These are phyloP conservation scores for Anguilla anguilla DNA, from an alignment of 2,797 vertebrate genomes.

Conservation along the genomic window DNA sequence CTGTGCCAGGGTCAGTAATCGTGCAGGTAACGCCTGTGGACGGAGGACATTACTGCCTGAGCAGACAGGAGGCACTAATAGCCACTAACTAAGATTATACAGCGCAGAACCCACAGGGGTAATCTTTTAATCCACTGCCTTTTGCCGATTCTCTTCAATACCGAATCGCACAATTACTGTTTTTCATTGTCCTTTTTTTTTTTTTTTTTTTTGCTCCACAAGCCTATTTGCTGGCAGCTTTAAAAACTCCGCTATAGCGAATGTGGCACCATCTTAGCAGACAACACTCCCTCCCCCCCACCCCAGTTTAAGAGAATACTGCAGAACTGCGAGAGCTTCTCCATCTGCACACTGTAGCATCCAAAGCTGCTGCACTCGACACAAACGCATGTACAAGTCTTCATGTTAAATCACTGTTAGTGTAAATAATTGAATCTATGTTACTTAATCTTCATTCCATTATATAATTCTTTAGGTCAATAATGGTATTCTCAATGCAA, in stretches of 20 bases:
- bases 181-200: constrained; percentile 37
- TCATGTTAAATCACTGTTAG: background rate
- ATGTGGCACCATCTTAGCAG: background rate
- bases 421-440: background rate
- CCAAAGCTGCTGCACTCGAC: background rate
- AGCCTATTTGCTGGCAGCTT: background rate
- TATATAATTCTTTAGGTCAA: background rate
- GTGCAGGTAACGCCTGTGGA: constrained; percentile 69
- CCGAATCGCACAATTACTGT: constrained; percentile 60
- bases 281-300: background rate
- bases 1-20: constrained; percentile 70
- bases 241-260: background rate
- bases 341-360: background rate
- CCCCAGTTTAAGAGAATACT: background rate
- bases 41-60: constrained; percentile 66
- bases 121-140: constrained; percentile 65
- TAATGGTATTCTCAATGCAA: background rate
- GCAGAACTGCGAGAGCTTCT: background rate
- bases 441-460: background rate
- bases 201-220: too few relatives aligned
- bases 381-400: background rate
- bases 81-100: constrained; percentile 68
- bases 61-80: constrained; percentile 66
- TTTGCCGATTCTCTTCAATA: constrained; percentile 56
- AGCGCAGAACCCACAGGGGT: constrained; percentile 57